Base-by-base conservation (phyloP, 2,797 vertebrate species). In the Phrynocephalus guinanensis region DNA sequence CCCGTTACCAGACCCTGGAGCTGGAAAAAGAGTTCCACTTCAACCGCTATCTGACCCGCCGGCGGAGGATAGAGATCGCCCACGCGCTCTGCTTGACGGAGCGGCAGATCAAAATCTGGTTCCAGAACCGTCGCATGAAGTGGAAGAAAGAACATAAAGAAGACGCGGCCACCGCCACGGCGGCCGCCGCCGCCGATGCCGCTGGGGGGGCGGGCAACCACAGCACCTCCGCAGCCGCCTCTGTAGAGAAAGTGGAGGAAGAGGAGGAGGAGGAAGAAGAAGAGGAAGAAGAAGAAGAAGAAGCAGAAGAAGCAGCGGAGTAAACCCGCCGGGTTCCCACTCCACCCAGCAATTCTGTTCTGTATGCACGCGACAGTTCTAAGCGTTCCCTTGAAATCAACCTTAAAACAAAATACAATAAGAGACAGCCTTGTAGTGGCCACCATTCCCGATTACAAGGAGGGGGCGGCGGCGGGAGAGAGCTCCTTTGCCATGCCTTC, bases 71-170 rank as follows among this genome's bases (percentile, higher is more conserved):
- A 90, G 97, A 98, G 93, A 97, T 98, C 66, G 97, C 97, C 52
- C 96, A 97, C 48, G 96, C 97, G 71, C 96, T 98, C 88, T 98
- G 97, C 90, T 94, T 98, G 79, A 97, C 97, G 2, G 97, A 98
- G 92, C 96, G 97, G 94, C 97, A 98, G 96, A 98, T 98, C 94
- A 98, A 98, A 94, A 98, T 98, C 95, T 98, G 98, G 98, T 98
- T 98, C 93, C 98, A 98, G 94, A 98, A 98, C 93, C 97, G 98
- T 44, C 97, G 98, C 93, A 98, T 98, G 98, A 98, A 98, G 87
- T 98, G 98, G 98, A 98, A 98, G 96, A 98, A 98, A 63, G 98
- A 98, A 80, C 96, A 98, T 89, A 98, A 97, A 88, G 97, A 97
- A 7, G 97, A 97, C 52, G 94, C 91, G 63, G 89, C 93, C 28